Evolutionary conservation across 2,113 vertebrate genomes (phyloP).

Genomic region (Aspidoscelis tigris): DNA sequence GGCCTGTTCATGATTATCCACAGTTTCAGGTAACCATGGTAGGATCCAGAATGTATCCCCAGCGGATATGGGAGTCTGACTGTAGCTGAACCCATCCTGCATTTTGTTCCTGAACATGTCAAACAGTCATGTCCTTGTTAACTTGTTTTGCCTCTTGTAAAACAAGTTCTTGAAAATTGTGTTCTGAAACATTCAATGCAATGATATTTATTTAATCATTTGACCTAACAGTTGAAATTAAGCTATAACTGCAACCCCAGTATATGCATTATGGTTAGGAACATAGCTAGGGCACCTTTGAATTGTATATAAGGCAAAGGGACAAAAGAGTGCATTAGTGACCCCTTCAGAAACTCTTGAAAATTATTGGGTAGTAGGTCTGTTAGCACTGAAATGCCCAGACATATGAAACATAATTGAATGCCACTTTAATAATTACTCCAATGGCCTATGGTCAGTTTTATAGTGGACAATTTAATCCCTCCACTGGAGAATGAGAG

Average conservation of each 20-base stretch:
- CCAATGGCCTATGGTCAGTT: neutral
- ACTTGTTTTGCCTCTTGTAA: neutral
- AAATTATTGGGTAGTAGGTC: neutral
- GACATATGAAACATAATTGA: neutral
- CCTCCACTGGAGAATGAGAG: neutral
- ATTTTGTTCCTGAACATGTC: neutral
- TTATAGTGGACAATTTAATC: neutral
- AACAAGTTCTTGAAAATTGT: neutral
- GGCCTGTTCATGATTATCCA: no score
- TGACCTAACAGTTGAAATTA: neutral
- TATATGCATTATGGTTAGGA: neutral
- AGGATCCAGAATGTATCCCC: no score
- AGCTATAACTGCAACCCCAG: neutral
- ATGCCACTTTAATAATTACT: neutral
- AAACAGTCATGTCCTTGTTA: neutral
- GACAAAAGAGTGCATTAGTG: neutral
- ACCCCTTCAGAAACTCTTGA: neutral
- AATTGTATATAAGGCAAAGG: neutral
- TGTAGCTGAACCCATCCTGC: neutral
- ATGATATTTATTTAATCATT: no score
- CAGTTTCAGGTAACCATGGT: no score
- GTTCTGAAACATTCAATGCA: neutral
- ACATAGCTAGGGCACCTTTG: no score
- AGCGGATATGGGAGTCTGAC: no score
- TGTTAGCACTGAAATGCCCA: neutral